Evolutionary conservation across 2,888 invertebrate species (phyloP), one percentile per base, ranked within the genome.

Genomic region (Nephrotoma guestfalica): DNA sequence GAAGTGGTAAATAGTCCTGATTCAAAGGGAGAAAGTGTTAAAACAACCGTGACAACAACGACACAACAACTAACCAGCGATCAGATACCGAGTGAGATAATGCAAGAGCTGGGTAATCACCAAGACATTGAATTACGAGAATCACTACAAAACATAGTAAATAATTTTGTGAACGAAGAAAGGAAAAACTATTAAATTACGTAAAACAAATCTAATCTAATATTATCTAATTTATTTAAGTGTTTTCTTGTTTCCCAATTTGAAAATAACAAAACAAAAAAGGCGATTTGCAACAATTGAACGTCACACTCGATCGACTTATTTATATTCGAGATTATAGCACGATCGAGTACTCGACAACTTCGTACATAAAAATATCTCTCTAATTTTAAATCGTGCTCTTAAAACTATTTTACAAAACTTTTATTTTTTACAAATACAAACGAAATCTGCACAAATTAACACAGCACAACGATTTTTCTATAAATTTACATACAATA

Each of bases 141-240:
- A 88, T 92, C 93, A 7, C 92, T 93, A 92, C 92, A 93, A 89
- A 92, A 92, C 87, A 92, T 93, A 87, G 90, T 93, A 88, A 93
- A 93, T 89, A 92, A 93, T 88, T 93, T 93, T 89, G 92, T 93
- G 92, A 89, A 91, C 30, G 92, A 93, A 88, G 93, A 93, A 88
- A 91, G 92, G 89, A 92, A 92, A 89, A 91, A 91, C 87, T 92
- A 92, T 88, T 91, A 89, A 89, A 89, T 41, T 30, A 30, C 30
- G 30, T 30, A 41, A 40, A 86, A 41, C 42, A 40, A 86, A 45
- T 43, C 86, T 47, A 71, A 71, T 71, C 71, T 71, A 30, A 30
- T 71, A 30, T 51, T n/a, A 41, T 85, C 43, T 85, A 43, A 85
- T 85, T 85, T 85, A 71, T 30, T 71, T 71, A 30, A 71, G 71